Percentiles rank a stretch among this genome's conserved stretches.
phyloP scores from a whole-genome alignment of 2,113 vertebrate species.

The Leptosomus discolor region DNA sequence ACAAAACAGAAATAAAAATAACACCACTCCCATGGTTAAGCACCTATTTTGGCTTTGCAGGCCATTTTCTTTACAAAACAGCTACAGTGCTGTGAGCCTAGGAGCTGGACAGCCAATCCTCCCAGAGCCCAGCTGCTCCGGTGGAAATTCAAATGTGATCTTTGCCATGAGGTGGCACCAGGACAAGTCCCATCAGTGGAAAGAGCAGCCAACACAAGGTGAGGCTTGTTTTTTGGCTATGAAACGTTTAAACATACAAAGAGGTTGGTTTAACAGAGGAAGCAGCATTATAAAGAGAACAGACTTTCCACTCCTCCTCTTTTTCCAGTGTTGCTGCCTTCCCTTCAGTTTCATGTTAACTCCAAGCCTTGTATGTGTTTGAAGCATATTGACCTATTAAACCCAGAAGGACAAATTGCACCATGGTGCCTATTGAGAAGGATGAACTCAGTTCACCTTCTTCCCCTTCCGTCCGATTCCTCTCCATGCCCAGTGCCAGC shows the following conservation, averaged over 20 bases:
- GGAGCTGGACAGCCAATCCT: neutral
- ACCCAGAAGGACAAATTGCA: neutral
- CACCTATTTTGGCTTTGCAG: neutral
- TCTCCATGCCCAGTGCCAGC: neutral
- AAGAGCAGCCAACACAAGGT: neutral
- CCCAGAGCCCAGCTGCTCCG: neutral
- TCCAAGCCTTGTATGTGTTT: neutral
- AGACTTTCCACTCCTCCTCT: slow-evolving; percentile 60
- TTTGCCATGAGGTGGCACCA: slow-evolving; percentile 29
- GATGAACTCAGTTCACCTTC: neutral
- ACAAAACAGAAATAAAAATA: neutral
- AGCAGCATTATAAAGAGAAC: neutral
- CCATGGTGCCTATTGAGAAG: neutral
- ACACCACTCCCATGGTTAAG: neutral
- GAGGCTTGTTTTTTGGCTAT: neutral
- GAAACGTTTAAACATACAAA: neutral
- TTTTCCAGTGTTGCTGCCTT: slow-evolving; percentile 35
- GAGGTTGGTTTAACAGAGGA: slow-evolving; percentile 47
- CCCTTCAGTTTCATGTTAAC: neutral
- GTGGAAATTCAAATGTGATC: neutral
- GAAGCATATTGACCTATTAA: neutral
- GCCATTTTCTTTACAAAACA: neutral
- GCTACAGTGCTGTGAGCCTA: neutral
- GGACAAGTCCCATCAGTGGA: neutral
- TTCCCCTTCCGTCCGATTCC: neutral